Conservation (phyloP, 2,888 invertebrate species). For the Synanthedon tipuliformis region DNA sequence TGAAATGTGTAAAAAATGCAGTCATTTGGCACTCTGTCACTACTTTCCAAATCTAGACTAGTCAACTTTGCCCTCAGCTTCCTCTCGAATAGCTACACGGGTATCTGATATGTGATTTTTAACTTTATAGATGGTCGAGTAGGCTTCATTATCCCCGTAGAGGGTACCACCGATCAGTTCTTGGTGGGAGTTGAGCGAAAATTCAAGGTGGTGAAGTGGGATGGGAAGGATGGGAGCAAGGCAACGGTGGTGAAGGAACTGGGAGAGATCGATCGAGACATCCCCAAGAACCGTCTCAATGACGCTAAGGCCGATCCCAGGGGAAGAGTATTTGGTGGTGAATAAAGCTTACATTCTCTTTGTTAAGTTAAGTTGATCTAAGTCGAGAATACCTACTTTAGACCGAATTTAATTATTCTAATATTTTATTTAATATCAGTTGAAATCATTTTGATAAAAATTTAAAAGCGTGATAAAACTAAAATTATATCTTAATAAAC, state of each 20-base stretch:
- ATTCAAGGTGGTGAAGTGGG: conserved; percentile 74
- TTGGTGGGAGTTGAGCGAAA: conserved; percentile 73
- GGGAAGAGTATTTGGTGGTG: conserved; percentile 81
- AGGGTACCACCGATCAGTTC: conserved; percentile 71
- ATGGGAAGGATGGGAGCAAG: conserved; percentile 66
- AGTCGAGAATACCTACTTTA: too few species aligned
- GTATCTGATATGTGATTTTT: too few species aligned
- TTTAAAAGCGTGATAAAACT: too few species aligned
- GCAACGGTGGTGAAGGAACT: conserved; percentile 54
- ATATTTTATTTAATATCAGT: too few species aligned
- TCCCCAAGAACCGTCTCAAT: conserved; percentile 74
- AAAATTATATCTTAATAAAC: too few species aligned
- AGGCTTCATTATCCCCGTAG: conserved; percentile 74
- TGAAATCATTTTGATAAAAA: too few species aligned
- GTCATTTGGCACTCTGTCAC: too few species aligned
- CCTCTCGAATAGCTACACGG: too few species aligned
- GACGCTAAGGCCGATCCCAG: conserved; percentile 82
- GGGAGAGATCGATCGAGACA: conserved; percentile 69
- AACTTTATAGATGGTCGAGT: conserved; percentile 39
- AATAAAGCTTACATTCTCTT: background rate
- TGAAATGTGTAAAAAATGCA: too few species aligned
- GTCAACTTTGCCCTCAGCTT: too few species aligned
- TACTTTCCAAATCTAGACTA: too few species aligned
- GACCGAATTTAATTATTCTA: too few species aligned
- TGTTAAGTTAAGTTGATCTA: background rate